These are phyloP conservation scores for Argopecten irradians DNA, from an alignment of 1,140 invertebrate species.

Conservation along the genomic window DNA sequence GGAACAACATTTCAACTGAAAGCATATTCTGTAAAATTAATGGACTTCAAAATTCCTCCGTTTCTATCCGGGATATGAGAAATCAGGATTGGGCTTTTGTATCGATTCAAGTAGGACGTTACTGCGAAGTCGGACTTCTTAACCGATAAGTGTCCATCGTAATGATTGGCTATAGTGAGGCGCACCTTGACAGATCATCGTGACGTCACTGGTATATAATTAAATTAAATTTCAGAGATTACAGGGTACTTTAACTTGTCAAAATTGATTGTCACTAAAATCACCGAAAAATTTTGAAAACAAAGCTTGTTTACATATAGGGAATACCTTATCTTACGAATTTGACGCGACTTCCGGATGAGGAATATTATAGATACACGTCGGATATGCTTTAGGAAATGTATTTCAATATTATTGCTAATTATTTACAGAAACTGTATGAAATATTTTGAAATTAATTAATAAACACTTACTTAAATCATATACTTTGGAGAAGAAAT, in stretches of 20 bases:
- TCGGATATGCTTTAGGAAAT: too few relatives aligned
- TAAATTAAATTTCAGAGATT: not conserved
- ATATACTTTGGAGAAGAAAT: too few relatives aligned
- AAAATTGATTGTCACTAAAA: not conserved
- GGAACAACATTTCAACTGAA: slow-evolving; percentile 8
- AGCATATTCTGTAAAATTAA: not conserved
- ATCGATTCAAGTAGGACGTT: not conserved
- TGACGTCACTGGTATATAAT: not conserved
- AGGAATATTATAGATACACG: too few relatives aligned
- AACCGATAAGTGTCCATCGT: not conserved
- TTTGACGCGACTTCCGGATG: not conserved
- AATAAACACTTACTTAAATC: too few relatives aligned
- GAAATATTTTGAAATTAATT: too few relatives aligned
- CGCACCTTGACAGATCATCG: not conserved
- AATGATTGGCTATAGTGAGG: not conserved
- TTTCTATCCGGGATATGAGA: not conserved
- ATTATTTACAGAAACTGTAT: too few relatives aligned
- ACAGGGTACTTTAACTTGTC: not conserved
- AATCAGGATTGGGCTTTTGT: not conserved
- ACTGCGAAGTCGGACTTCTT: not conserved
- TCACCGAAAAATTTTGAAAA: not conserved
- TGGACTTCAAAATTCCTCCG: not conserved
- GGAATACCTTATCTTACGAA: not conserved
- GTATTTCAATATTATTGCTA: too few relatives aligned
- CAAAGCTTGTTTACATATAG: not conserved